Conservation (phyloP, 2,797 vertebrate species). For the Anguilla obscura region DNA sequence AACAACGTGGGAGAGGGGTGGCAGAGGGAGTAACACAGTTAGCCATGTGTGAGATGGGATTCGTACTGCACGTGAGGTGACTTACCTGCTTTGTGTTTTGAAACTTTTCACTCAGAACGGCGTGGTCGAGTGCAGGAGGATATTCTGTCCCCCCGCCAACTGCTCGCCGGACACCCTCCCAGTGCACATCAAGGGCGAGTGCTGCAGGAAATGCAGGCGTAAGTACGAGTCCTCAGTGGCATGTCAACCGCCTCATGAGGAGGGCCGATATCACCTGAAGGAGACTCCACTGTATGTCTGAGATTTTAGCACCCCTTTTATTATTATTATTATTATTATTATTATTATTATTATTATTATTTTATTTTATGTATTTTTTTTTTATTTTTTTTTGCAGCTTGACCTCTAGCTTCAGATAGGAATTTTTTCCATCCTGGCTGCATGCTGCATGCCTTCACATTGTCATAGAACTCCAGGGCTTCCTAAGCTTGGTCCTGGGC, state of each 20-base stretch:
- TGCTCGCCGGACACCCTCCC: conserved; percentile 74
- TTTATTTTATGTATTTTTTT: too few species aligned
- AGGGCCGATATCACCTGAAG: background rate
- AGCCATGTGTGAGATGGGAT: background rate
- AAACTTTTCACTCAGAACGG: conserved; percentile 62
- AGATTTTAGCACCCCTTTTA: background rate
- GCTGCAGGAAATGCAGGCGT: conserved; percentile 79
- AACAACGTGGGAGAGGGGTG: background rate
- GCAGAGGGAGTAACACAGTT: background rate
- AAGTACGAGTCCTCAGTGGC: conserved; percentile 51
- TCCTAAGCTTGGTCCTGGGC: background rate
- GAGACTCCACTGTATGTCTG: background rate
- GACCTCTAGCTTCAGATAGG: background rate
- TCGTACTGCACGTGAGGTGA: background rate
- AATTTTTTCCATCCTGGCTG: background rate
- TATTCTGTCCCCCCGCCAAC: conserved; percentile 69
- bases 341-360: too few species aligned
- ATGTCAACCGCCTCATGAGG: background rate
- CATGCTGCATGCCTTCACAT: background rate
- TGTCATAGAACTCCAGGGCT: background rate
- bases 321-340: too few species aligned
- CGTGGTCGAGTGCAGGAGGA: conserved; percentile 71
- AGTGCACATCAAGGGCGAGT: conserved; percentile 67
- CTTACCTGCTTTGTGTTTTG: background rate
- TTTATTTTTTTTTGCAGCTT: background rate